A percentile compares a stretch with the other conserved stretches of the same genome.
phyloP scores from a whole-genome alignment of 2,113 vertebrate genomes.

The Microtus richardsoni region DNA sequence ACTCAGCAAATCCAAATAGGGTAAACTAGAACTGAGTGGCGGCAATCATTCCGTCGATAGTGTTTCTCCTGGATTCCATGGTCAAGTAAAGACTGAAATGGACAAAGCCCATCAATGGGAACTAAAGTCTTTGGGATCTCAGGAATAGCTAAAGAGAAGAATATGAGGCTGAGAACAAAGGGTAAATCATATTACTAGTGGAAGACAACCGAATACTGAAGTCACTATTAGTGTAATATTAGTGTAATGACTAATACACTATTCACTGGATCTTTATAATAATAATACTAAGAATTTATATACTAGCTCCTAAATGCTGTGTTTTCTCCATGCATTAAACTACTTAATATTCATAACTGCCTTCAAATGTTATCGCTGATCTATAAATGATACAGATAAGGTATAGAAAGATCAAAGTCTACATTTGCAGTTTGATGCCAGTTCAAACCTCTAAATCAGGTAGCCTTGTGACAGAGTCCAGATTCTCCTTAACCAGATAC shows the following conservation, averaged over 20 bases:
- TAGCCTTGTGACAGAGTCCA: not conserved
- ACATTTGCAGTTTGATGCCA: not conserved
- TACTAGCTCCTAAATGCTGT: not conserved
- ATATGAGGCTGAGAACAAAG: not conserved
- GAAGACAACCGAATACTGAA: not conserved
- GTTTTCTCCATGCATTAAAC: constrained; percentile 5
- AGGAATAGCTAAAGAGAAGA: not conserved
- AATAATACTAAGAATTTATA: not conserved
- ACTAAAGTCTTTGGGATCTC: not conserved
- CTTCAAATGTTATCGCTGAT: not conserved
- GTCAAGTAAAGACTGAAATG: not conserved
- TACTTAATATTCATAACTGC: not conserved
- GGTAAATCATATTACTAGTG: not conserved
- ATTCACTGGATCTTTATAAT: not conserved
- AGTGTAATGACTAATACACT: not conserved
- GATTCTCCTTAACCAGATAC: not conserved
- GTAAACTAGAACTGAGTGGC: not conserved
- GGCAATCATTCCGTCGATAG: not conserved
- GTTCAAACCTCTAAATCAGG: not conserved
- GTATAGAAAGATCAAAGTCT: not conserved
- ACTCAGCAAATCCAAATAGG: not conserved
- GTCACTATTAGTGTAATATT: no score
- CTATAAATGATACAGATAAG: not conserved
- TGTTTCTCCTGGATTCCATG: not conserved
- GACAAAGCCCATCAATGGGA: not conserved